A percentile compares a stretch with the other conserved stretches of the same genome.
These are phyloP conservation scores for Margaritifera margaritifera DNA, from an alignment of 2,888 invertebrate species.

Conservation along the genomic window DNA sequence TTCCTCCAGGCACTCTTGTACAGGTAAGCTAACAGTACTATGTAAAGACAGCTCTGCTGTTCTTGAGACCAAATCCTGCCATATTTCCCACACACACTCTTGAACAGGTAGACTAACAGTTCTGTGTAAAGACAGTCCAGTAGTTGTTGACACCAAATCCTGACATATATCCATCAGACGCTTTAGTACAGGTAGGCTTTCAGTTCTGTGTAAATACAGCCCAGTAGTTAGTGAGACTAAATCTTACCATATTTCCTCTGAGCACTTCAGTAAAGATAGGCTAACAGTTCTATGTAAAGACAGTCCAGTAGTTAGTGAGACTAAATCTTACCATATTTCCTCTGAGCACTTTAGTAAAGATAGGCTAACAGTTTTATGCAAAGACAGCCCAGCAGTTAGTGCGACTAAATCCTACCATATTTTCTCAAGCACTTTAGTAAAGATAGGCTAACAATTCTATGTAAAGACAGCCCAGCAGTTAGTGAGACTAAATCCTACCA, in stretches of 20 bases:
- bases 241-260: too few species aligned
- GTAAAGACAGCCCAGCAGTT: constrained; percentile 70
- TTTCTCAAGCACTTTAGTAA: constrained; percentile 58
- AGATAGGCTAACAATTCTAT: constrained; percentile 66
- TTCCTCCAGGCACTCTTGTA: constrained; percentile 60
- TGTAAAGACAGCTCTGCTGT: too few species aligned
- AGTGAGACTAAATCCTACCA: constrained; percentile 66
- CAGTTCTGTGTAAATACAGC: constrained; percentile 68
- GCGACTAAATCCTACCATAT: constrained; percentile 66
- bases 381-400: constrained; percentile 70
- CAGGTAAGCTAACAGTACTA: constrained; percentile 39
- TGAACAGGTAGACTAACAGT: too few species aligned
- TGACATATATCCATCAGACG: constrained; percentile 59
- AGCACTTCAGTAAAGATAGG: constrained; percentile 63
- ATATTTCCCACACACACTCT: too few species aligned
- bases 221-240: constrained; percentile 66
- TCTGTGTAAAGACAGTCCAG: too few species aligned
- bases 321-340: constrained; percentile 68
- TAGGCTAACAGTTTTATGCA: constrained; percentile 66
- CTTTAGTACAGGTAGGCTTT: constrained; percentile 57
- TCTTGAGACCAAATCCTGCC: too few species aligned
- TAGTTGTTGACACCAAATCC: too few species aligned
- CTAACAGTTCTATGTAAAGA: constrained; percentile 67
- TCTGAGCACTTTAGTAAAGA: constrained; percentile 55
- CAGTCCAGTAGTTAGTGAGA: constrained; percentile 68